Evolutionary conservation across 2,797 vertebrate species (phyloP), one percentile per base, ranked within the genome.

Genomic region (Trachops cirrhosus): DNA sequence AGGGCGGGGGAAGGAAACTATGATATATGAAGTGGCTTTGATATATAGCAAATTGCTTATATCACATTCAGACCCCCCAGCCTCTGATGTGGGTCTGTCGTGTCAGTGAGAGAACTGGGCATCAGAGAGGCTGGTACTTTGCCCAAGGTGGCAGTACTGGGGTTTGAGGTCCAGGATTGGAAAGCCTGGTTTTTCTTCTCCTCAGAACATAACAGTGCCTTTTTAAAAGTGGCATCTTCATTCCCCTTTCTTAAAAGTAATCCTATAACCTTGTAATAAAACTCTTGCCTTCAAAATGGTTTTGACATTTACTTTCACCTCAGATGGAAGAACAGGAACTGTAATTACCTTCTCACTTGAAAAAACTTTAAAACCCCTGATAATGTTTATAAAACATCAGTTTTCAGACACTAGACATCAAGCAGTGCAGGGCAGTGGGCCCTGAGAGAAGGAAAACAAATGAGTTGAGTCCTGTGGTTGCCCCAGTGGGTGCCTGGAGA

Each of bases 191-290:
- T 50, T 37, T 50, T 14, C 54, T 54, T 26, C 50, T 15, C 9
- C 48, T 92, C 16, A 57, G 44, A 64, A 54, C 3, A n/a, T 44
- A 21, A 37, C 24, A 26, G 50, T 48, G 50, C 44, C 32, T 48
- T 48, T 50, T 29, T 39, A 70, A 34, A 95, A 89, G 18, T 73
- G 48, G 5, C 54, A 74, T 82, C 46, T 71, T 85, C 44, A 75
- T 22, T 57, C 1, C 26, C 11, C 57, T 94, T 44, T 32, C 5
- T 75, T 95, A 77, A 85, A 95, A 93, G 9, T 52, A 82, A 54
- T 95, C 19, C 5, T 59, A 22, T 18, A 73, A 41, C 34, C 75
- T n/a, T 83, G 70, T 89, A 93, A 94, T 91, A 95, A 93, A 96
- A 88, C 70, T 19, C 12, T n/a, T 93, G 57, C 29, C 44, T 87